Evolutionary conservation across 1,140 invertebrate species (phyloP).

Genomic region (Dendroctonus valens): DNA sequence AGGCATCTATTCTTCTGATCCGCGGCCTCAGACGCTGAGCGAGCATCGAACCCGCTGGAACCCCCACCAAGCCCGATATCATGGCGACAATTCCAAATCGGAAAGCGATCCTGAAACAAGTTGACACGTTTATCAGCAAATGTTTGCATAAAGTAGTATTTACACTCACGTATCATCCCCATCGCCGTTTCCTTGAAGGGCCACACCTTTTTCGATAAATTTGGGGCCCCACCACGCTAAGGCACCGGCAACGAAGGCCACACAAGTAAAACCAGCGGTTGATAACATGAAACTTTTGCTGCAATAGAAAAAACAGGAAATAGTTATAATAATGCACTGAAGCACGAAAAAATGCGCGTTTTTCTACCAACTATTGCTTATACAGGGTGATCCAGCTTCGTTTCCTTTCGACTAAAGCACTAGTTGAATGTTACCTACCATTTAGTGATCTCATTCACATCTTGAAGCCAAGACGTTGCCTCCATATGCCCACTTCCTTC

Average conservation of each 20-base stretch:
- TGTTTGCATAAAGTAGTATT: not conserved
- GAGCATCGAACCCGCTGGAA: constrained; percentile 80
- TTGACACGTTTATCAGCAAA: not conserved
- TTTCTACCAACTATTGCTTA: no score
- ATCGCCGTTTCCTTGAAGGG: constrained; percentile 59
- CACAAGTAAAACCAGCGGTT: no score
- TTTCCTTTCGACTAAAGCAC: no score
- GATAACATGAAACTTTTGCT: no score
- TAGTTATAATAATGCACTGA: no score
- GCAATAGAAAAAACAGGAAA: no score
- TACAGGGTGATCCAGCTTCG: no score
- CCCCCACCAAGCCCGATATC: constrained; percentile 88
- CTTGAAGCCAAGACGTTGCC: constrained; percentile 70
- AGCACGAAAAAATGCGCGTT: no score
- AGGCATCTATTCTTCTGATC: constrained; percentile 77
- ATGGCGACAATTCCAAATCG: constrained; percentile 94
- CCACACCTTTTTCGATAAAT: no score
- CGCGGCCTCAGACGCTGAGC: constrained; percentile 68
- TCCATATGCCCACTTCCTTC: constrained; percentile 73
- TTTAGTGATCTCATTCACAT: constrained; percentile 69
- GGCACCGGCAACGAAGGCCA: no score
- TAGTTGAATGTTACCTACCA: constrained; percentile 63
- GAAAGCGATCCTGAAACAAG: constrained; percentile 70
- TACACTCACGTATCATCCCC: constrained; percentile 60
- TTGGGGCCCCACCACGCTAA: no score